Base-by-base conservation (phyloP, 1,140 invertebrate genomes). In the Brachionus angularis region DNA sequence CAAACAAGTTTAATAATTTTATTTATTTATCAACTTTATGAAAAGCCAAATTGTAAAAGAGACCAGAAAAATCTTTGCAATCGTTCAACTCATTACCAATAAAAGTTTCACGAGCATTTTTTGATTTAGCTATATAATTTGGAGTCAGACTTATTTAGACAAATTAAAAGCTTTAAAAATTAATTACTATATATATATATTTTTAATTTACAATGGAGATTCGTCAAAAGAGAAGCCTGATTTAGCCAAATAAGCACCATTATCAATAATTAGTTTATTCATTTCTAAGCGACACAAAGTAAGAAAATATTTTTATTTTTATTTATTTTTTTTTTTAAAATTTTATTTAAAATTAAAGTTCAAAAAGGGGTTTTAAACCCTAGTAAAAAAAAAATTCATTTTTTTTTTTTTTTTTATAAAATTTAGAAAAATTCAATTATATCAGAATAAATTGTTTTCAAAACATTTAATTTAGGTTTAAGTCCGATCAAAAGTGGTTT, bases 111-210 rank as follows among this genome's bases (percentile, higher is more conserved):
- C 67, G 47, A 14, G 47, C 46, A 70, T 53, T 50, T 44, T 70
- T 70, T 52, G 67, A 70, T 44, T 70, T 70, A 5, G 29, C 31
- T 29, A 70, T 21, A 70, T 50, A 70, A 53, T 70, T 70, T 42
- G 67, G 47, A 1, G 33, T 70, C 1, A 52, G 25, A 14, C 67
- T 70, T 34, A 27, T 34, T 33, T 21, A 1, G 8, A 44, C 2
- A 44, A 34, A 31, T 21, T n/a, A 25, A 14, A 23, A 5, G n/a
- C 25, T 36, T 21, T 36, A 47, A 7, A 47, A 49, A 16, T 39
- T 33, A 4, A 4, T 23, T 2, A 12, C 49, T 34, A 14, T 42
- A 58, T 23, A 16, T 3, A 31, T 1, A 7, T 4, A 33, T 39
- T 47, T 34, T 29, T 1, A 25, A 21, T 27, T 42, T n/a, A 50